Evolutionary conservation across 2,888 invertebrate species (phyloP).

Genomic region (Falcaria lacertinaria): DNA sequence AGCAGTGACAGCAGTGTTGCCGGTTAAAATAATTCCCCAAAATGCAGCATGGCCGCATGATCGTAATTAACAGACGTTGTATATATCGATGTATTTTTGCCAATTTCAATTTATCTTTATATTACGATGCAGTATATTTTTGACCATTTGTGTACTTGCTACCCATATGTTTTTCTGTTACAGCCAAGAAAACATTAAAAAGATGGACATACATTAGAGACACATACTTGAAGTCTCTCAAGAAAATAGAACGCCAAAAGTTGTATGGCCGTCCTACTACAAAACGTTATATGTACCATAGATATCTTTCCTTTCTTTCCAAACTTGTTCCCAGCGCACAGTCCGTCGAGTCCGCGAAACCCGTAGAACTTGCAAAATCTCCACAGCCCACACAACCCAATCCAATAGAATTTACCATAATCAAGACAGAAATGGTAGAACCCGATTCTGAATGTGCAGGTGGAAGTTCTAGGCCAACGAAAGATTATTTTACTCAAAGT

Average conservation of each 20-base stretch:
- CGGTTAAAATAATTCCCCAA: too few species aligned
- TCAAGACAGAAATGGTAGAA: background rate
- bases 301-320: background rate
- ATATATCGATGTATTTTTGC: too few species aligned
- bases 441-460: background rate
- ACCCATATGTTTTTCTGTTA: background rate
- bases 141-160: too few species aligned
- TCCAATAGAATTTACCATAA: background rate
- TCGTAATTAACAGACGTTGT: too few species aligned
- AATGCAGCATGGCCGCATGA: too few species aligned
- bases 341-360: background rate
- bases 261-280: background rate
- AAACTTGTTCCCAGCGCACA: background rate
- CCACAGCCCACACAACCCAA: background rate
- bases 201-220: background rate
- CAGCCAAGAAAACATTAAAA: background rate
- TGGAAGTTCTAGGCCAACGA: background rate
- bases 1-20: too few species aligned
- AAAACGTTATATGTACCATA: background rate
- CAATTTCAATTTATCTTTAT: too few species aligned
- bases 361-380: background rate
- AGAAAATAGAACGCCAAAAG: background rate
- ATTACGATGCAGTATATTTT: too few species aligned
- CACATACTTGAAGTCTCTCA: background rate
- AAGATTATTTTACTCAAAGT: background rate